Conservation (phyloP, 1,140 invertebrate genomes). For the Galleria mellonella region DNA sequence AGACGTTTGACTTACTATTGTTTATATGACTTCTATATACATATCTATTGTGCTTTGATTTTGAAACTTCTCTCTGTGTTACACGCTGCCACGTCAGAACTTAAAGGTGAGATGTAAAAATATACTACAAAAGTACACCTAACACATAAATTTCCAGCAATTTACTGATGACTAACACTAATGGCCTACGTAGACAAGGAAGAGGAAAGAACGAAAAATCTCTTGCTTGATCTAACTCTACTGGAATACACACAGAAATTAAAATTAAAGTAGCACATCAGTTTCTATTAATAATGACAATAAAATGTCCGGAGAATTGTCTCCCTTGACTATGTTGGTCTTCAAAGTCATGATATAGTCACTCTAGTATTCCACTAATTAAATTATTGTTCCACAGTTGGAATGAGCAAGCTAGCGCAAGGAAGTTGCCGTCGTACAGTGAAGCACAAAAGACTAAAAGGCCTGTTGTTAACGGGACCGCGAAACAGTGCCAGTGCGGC, state of each 20-base stretch:
- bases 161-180: not conserved
- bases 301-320: no score
- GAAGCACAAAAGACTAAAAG: slow-evolving; percentile 72
- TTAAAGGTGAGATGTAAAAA: slow-evolving; percentile 53
- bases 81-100: slow-evolving; percentile 66
- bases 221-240: no score
- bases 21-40: slow-evolving; percentile 5
- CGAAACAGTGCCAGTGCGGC: slow-evolving; percentile 58
- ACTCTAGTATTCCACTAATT: no score
- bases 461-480: slow-evolving; percentile 57
- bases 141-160: slow-evolving; percentile 1
- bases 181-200: no score
- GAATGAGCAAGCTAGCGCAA: slow-evolving; percentile 67
- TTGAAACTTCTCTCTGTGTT: slow-evolving; percentile 62
- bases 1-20: slow-evolving; percentile 14
- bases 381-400: slow-evolving; percentile 42
- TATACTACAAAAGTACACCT: not conserved
- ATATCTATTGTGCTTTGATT: slow-evolving; percentile 44
- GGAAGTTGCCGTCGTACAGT: slow-evolving; percentile 67
- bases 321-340: no score
- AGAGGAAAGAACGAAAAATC: no score
- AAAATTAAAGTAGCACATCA: no score
- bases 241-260: no score
- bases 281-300: no score
- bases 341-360: no score